These are phyloP conservation scores for Eublepharis macularius DNA, from an alignment of 2,113 vertebrate genomes.

Conservation along the genomic window DNA sequence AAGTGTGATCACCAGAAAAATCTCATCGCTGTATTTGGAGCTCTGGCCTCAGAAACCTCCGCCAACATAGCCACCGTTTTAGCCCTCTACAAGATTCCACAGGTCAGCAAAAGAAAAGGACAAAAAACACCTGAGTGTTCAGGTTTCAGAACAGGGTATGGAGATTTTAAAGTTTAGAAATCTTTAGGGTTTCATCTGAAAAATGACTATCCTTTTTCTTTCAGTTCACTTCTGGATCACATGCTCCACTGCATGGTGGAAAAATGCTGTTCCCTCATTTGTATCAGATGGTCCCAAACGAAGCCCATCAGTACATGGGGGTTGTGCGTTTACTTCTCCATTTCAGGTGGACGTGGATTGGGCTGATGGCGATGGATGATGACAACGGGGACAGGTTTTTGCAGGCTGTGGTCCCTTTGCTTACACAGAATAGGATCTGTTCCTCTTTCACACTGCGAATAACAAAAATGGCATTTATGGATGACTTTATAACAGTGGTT, in stretches of 20 bases:
- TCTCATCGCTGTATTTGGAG: background rate
- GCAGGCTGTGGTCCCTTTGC: background rate
- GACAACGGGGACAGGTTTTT: background rate
- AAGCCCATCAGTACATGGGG: background rate
- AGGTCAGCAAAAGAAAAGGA: background rate
- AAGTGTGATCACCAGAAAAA: background rate
- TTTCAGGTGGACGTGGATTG: constrained; percentile 5
- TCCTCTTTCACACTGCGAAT: background rate
- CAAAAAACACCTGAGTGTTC: background rate
- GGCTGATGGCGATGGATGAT: background rate
- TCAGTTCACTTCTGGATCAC: background rate
- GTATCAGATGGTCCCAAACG: background rate
- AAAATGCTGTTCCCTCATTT: background rate
- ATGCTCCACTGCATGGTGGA: background rate
- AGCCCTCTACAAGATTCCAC: background rate
- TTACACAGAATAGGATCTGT: background rate
- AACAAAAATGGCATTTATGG: background rate
- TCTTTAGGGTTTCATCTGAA: background rate
- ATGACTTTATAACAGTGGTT: background rate
- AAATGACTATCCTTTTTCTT: background rate
- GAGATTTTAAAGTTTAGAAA: no score
- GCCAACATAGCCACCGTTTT: background rate
- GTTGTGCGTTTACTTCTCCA: background rate
- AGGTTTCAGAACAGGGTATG: no score
- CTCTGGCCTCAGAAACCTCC: background rate